A percentile compares a stretch with the other conserved stretches of the same genome.
Conservation (phyloP, 2,888 invertebrate species). For the Drosophila anceps region DNA sequence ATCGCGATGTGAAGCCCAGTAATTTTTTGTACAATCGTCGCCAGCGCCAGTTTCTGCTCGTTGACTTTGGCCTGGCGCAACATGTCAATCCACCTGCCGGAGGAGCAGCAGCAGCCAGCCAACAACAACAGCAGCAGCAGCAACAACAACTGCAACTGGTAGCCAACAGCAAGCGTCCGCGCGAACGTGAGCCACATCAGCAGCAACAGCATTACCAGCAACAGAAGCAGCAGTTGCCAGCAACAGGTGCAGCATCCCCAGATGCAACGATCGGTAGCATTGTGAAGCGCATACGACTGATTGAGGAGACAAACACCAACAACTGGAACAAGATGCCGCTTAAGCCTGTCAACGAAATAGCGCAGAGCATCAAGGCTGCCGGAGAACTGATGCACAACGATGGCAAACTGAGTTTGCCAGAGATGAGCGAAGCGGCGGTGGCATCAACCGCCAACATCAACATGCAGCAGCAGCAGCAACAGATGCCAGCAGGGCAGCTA, state of each 20-base stretch:
- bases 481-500: constrained; percentile 12
- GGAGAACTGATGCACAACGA: constrained; percentile 13
- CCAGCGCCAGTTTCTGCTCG: constrained; percentile 90
- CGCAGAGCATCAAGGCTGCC: constrained; percentile 43
- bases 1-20: constrained; percentile 95
- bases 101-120: constrained; percentile 7
- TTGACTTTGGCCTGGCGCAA: constrained; percentile 96
- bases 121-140: constrained; percentile 10
- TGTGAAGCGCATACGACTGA: constrained; percentile 77
- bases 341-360: constrained; percentile 83
- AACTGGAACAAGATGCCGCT: constrained; percentile 82
- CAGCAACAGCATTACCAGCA: constrained; percentile 10
- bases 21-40: constrained; percentile 94
- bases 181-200: constrained; percentile 53
- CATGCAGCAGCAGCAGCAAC: not conserved
- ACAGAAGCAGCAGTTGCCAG: not conserved
- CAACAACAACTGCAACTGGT: not conserved
- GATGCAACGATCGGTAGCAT: constrained; percentile 57
- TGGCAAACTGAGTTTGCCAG: constrained; percentile 4
- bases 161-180: constrained; percentile 52
- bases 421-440: not conserved
- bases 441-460: not conserved
- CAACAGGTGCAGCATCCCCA: constrained; percentile 18
- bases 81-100: constrained; percentile 76
- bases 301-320: constrained; percentile 48